Conservation (phyloP, 53 echinoderm and acorn worm species). For the Echinarachnius parma region DNA sequence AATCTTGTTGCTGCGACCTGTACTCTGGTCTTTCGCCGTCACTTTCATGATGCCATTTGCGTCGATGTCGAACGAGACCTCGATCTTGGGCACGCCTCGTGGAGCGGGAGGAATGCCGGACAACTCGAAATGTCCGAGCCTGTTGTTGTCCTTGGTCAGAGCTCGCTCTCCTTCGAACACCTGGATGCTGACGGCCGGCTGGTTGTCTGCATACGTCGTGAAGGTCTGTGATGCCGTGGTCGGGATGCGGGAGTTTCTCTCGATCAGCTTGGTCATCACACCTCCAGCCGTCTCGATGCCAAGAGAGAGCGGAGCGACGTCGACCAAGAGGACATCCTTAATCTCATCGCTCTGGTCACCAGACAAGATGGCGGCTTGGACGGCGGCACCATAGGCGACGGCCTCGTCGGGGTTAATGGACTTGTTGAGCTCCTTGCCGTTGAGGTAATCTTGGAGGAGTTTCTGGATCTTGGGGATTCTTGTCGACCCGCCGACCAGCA, state of each 20-base stretch:
- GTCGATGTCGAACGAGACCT: constrained; percentile 77
- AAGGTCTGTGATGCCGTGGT: constrained; percentile 24
- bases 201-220: constrained; percentile 83
- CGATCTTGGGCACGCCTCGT: constrained; percentile 85
- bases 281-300: constrained; percentile 85
- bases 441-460: constrained; percentile 69
- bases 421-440: constrained; percentile 75
- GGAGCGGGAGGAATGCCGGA: constrained; percentile 82
- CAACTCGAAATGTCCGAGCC: constrained; percentile 65
- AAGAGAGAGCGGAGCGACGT: constrained; percentile 88
- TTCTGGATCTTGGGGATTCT: constrained; percentile 86
- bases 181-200: constrained; percentile 72
- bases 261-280: constrained; percentile 77
- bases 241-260: constrained; percentile 68
- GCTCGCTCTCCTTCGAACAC: constrained; percentile 87
- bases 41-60: constrained; percentile 91
- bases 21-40: constrained; percentile 72
- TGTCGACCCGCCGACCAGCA: constrained; percentile 84
- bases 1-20: constrained; percentile 66
- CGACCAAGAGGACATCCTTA: constrained; percentile 78
- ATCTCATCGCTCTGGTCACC: constrained; percentile 81
- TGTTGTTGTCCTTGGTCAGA: constrained; percentile 83
- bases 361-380: constrained; percentile 76
- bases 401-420: constrained; percentile 83
- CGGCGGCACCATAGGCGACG: constrained; percentile 84